Evolutionary conservation across 2,888 invertebrate species (phyloP).

Genomic region (Polymixis flavicincta): DNA sequence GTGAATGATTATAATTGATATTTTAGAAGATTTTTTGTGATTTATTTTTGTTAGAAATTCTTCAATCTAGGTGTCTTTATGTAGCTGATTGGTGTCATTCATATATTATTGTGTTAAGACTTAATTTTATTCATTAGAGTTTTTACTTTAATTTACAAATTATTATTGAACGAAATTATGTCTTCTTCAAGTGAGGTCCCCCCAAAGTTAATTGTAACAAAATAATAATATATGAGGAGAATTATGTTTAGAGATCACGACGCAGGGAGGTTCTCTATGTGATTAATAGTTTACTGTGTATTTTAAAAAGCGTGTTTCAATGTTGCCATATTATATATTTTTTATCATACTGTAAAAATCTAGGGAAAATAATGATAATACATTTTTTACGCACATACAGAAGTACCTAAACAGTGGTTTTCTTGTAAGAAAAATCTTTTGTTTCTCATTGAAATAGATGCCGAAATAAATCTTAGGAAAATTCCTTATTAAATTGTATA

Average conservation of each 20-base stretch:
- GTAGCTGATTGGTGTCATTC: not conserved
- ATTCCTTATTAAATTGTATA: too few species aligned
- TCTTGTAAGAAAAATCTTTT: too few species aligned
- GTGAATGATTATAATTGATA: not conserved
- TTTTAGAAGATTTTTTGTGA: not conserved
- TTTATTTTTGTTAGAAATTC: not conserved
- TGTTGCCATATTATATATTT: conserved; percentile 30
- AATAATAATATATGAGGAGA: conserved; percentile 59
- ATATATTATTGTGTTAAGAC: not conserved
- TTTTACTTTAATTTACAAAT: not conserved
- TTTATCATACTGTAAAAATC: not conserved
- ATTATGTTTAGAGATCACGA: conserved; percentile 51
- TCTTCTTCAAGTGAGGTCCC: conserved; percentile 47
- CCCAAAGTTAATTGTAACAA: conserved; percentile 60
- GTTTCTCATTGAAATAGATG: not conserved
- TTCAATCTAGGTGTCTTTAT: not conserved
- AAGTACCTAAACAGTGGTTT: not conserved
- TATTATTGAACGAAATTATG: not conserved
- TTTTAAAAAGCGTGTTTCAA: conserved; percentile 44
- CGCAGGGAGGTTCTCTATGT: conserved; percentile 57
- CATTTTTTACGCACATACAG: not conserved
- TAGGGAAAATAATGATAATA: conserved; percentile 22
- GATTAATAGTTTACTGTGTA: conserved; percentile 56
- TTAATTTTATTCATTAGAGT: not conserved
- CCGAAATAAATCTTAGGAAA: not conserved